Evolutionary conservation across 2,888 invertebrate genomes (phyloP).

Genomic region (Drosophila nigritarsus): DNA sequence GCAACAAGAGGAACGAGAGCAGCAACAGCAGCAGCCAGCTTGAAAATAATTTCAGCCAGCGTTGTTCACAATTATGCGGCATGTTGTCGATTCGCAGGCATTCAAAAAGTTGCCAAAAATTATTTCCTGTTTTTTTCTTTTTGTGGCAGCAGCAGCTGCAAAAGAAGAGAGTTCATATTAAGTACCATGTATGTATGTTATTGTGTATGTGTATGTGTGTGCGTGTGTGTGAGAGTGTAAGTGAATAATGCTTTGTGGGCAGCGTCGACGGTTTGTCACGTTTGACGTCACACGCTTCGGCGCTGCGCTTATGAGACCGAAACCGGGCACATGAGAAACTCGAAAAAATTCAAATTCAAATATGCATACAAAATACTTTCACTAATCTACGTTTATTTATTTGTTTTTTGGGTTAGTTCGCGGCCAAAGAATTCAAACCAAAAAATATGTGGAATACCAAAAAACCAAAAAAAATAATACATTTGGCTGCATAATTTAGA

Average conservation of each 20-base stretch:
- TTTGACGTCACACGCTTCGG: conserved; percentile 66
- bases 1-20: conserved; percentile 50
- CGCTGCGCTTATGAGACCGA: conserved; percentile 58
- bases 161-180: conserved; percentile 50
- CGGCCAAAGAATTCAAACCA: conserved; percentile 42
- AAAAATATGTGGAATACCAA: neutral
- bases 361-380: conserved; percentile 67
- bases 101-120: conserved; percentile 70
- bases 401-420: conserved; percentile 2
- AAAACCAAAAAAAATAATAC: neutral
- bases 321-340: conserved; percentile 63
- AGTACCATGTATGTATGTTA: conserved; percentile 24
- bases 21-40: conserved; percentile 44
- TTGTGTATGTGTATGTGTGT: conserved; percentile 21
- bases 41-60: conserved; percentile 76
- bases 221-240: conserved; percentile 16
- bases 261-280: conserved; percentile 44
- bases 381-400: conserved; percentile 43
- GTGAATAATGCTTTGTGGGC: conserved; percentile 39
- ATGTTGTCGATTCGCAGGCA: conserved; percentile 72
- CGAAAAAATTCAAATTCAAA: conserved; percentile 48
- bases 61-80: conserved; percentile 81
- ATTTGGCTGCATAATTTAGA: conserved; percentile 35
- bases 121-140: conserved; percentile 63
- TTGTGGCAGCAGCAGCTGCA: conserved; percentile 51